Evolutionary conservation across 2,888 invertebrate genomes (phyloP), one percentile per base, ranked within the genome.

Genomic region (Agrochola lota): DNA sequence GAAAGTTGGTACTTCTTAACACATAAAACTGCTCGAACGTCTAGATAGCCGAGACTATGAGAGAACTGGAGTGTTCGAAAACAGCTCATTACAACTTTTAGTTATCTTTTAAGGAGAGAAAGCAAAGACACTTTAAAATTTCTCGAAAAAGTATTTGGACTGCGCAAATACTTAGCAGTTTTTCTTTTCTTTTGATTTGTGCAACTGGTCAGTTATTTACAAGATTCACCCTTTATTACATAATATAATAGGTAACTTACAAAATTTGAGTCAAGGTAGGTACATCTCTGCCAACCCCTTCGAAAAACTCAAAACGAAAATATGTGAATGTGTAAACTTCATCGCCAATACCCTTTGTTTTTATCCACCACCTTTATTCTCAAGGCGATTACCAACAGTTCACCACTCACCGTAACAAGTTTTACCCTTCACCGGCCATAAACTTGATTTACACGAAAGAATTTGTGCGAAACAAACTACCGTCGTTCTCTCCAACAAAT

Each of bases 401-500:
- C 84, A 52, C 52, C 77, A 77, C 71, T 85, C 71, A 40, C 59
- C 20, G 64, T 86, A 84, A 86, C 83, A 84, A 86, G 83, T 75
- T 80, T 73, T 73, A 81, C 81, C 83, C 72, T 71, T 72, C 79
- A 81, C 77, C 60, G 68, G 62, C 71, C 79, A 74, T 84, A 84
- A 84, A 84, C 83, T 70, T 79, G 84, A 84, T 86, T 79, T 73
- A 83, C 83, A 74, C 79, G 73, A 75, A 84, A 79, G 83, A 83
- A 84, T 84, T 85, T 78, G 46, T 60, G 74, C 84, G 83, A 83
- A 79, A 83, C 83, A 73, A 83, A 74, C 71, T 78, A 72, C 83
- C 77, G 69, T 70, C 49, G 64, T 69, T 78, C 40, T 71, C 66
- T 66, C 68, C 77, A 60, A 84, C 81, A 71, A 84, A 86, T 86